Percentiles rank a stretch among this genome's conserved stretches.
These are phyloP conservation scores for Zaprionus ornatus DNA, from an alignment of 1,140 invertebrate genomes.

Conservation along the genomic window DNA sequence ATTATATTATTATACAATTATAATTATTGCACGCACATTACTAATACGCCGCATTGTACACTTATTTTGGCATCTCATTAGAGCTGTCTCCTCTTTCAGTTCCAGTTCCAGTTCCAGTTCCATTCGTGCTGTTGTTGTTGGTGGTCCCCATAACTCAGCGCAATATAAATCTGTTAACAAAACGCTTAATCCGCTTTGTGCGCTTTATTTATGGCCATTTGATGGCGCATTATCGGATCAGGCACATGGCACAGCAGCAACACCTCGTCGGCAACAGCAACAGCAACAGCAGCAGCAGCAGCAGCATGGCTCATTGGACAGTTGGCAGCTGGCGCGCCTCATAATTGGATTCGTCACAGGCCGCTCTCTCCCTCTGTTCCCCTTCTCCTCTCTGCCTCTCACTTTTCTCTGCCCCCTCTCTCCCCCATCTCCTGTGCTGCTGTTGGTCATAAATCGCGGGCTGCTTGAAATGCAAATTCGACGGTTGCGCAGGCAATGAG, in stretches of 20 bases:
- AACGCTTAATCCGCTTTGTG: constrained; percentile 80
- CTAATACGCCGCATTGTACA: not conserved
- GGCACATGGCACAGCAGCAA: constrained; percentile 67
- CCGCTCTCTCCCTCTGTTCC: not conserved
- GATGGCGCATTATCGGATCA: constrained; percentile 79
- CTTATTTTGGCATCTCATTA: constrained; percentile 38
- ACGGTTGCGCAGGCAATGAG: constrained; percentile 21
- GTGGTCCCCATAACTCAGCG: constrained; percentile 68
- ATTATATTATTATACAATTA: not conserved
- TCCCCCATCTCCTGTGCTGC: not conserved
- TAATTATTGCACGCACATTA: not conserved
- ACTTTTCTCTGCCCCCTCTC: not conserved
- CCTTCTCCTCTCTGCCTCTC: not conserved
- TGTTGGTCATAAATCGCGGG: constrained; percentile 71
- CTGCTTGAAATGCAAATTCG: constrained; percentile 81
- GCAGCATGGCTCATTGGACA: constrained; percentile 56
- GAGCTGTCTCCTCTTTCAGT: constrained; percentile 10
- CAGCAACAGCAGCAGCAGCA: not conserved
- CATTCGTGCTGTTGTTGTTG: not conserved
- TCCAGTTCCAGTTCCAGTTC: not conserved
- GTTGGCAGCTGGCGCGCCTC: constrained; percentile 76
- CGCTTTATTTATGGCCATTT: constrained; percentile 79
- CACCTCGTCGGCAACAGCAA: not conserved
- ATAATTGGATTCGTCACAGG: constrained; percentile 79
- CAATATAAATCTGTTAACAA: constrained; percentile 82